These are phyloP conservation scores for Hedychridium roseum DNA, from an alignment of 2,888 invertebrate species.

Conservation along the genomic window DNA sequence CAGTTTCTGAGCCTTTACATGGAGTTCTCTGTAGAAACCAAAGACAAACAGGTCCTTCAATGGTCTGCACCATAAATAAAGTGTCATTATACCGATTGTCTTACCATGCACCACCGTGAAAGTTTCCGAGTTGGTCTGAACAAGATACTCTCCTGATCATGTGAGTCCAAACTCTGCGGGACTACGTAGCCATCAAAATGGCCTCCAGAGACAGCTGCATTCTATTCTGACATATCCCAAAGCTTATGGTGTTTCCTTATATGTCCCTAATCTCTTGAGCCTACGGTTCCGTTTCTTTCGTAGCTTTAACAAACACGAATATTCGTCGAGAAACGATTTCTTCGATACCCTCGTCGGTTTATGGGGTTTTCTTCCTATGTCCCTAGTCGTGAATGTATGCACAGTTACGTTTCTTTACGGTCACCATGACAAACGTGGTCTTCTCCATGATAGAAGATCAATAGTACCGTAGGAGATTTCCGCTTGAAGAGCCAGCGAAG, in stretches of 20 bases:
- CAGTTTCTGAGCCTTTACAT: not conserved
- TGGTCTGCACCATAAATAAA: too few relatives aligned
- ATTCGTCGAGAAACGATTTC: too few relatives aligned
- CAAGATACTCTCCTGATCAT: slow-evolving; percentile 50
- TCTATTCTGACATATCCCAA: not conserved
- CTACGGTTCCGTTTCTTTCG: slow-evolving; percentile 7
- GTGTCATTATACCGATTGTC: slow-evolving; percentile 2
- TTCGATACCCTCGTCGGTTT: not conserved
- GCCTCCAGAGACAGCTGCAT: not conserved
- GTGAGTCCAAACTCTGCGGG: slow-evolving; percentile 37
- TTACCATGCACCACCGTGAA: slow-evolving; percentile 10
- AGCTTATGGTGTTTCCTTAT: slow-evolving; percentile 17
- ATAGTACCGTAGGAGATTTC: too few relatives aligned
- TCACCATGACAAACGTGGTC: slow-evolving; percentile 4
- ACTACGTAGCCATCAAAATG: not conserved
- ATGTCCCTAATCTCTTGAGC: slow-evolving; percentile 19
- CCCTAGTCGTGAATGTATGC: slow-evolving; percentile 41
- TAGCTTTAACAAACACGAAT: too few relatives aligned
- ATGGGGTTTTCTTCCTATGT: slow-evolving; percentile 28
- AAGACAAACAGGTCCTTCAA: too few relatives aligned
- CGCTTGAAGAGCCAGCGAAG: too few relatives aligned
- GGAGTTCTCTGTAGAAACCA: too few relatives aligned
- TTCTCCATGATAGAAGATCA: too few relatives aligned
- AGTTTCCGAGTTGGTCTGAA: not conserved
- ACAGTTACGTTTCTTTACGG: slow-evolving; percentile 41